These are phyloP conservation scores for Ictalurus punctatus DNA, from an alignment of 2,113 vertebrate species.

Conservation along the genomic window DNA sequence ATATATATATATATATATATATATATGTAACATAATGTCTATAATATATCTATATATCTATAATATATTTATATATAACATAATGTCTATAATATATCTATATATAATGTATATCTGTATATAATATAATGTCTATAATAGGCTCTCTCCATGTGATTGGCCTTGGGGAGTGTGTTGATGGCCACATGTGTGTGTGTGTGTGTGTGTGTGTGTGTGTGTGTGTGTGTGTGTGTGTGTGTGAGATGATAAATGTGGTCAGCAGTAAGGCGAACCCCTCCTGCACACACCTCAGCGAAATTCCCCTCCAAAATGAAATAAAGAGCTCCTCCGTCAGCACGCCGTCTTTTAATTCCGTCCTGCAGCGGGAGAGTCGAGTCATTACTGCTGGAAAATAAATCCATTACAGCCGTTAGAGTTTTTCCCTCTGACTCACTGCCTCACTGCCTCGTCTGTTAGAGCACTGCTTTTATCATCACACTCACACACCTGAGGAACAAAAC, in stretches of 20 bases:
- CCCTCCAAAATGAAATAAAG: constrained; percentile 62
- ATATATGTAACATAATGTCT: too few relatives aligned
- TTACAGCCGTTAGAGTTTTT: constrained; percentile 47
- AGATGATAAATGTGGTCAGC: constrained; percentile 58
- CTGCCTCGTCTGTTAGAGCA: too few relatives aligned
- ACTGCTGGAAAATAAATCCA: constrained; percentile 69
- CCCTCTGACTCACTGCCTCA: background rate
- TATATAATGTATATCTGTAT: too few relatives aligned
- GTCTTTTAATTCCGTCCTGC: constrained; percentile 69
- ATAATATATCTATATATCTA: too few relatives aligned
- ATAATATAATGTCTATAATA: too few relatives aligned
- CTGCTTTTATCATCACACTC: too few relatives aligned
- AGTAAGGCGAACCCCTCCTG: constrained; percentile 43
- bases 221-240: constrained; percentile 59
- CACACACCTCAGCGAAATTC: constrained; percentile 72
- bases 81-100: too few relatives aligned
- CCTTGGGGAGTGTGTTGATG: constrained; percentile 65
- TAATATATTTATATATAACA: too few relatives aligned
- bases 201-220: constrained; percentile 58
- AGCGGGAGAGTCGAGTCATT: constrained; percentile 70
- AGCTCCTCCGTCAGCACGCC: constrained; percentile 71
- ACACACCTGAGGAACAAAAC: background rate
- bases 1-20: too few relatives aligned
- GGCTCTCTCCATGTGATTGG: background rate
- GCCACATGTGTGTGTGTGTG: constrained; percentile 52